A percentile compares a stretch with the other conserved stretches of the same genome.
phyloP scores from a whole-genome alignment of 2,888 invertebrate genomes.

The Coremacera marginata region DNA sequence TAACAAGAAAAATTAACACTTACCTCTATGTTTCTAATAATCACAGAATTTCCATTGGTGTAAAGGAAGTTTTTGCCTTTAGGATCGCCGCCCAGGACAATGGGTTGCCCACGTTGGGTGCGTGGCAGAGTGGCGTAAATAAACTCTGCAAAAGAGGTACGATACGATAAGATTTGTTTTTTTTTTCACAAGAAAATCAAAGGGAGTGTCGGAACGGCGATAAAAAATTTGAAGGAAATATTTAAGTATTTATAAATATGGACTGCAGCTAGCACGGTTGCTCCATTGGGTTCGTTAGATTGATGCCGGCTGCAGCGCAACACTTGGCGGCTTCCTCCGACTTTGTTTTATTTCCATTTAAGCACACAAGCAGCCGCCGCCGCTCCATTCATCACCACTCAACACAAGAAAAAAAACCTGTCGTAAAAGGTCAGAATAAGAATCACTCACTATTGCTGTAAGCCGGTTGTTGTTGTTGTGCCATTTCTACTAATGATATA shows the following conservation, averaged over 20 bases:
- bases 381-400: neutral
- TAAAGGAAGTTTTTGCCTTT: constrained; percentile 98
- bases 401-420: neutral
- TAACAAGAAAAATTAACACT: constrained; percentile 59
- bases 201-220: constrained; percentile 10
- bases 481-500: constrained; percentile 52
- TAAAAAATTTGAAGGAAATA: neutral
- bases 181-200: neutral
- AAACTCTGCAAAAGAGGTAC: constrained; percentile 75
- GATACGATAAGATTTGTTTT: neutral
- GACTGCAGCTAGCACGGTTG: too few relatives aligned
- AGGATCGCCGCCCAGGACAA: constrained; percentile 95
- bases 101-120: constrained; percentile 93
- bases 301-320: neutral
- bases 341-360: constrained; percentile 52
- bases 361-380: constrained; percentile 43
- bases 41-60: constrained; percentile 97
- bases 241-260: too few relatives aligned
- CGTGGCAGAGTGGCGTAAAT: constrained; percentile 94
- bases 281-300: neutral
- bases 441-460: constrained; percentile 63
- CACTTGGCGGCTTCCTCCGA: constrained; percentile 18
- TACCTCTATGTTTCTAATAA: constrained; percentile 95
- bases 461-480: constrained; percentile 64
- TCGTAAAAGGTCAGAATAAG: constrained; percentile 27